These are phyloP conservation scores for Eidolon helvum DNA, from an alignment of 2,113 vertebrate species.

Conservation along the genomic window DNA sequence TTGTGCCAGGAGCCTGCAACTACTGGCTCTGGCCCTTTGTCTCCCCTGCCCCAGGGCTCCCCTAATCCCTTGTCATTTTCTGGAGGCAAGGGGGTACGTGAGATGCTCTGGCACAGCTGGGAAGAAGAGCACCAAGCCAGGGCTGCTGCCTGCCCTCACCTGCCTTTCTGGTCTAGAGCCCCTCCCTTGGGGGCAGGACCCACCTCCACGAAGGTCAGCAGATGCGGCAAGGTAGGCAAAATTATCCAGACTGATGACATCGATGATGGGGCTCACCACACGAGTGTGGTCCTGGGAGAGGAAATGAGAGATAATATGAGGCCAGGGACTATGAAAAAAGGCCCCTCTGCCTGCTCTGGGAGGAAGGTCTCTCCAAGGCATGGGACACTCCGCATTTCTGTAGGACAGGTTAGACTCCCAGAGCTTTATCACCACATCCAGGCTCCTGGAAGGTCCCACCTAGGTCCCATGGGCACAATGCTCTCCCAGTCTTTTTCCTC, in stretches of 20 bases:
- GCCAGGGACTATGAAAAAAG: not conserved
- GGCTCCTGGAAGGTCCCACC: not conserved
- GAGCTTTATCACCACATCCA: not conserved
- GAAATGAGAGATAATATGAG: not conserved
- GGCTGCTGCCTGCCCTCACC: not conserved
- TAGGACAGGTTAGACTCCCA: not conserved
- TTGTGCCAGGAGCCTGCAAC: not conserved
- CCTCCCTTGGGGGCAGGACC: constrained; percentile 61
- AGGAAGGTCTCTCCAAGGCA: not conserved
- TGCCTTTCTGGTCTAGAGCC: not conserved
- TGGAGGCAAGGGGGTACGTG: not conserved
- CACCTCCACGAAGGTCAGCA: constrained; percentile 97
- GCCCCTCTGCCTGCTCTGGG: not conserved
- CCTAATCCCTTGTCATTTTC: not conserved
- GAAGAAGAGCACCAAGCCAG: not conserved
- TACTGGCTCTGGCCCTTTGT: not conserved
- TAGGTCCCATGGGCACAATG: fast-evolving
- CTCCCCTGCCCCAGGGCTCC: not conserved
- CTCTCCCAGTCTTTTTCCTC: not conserved
- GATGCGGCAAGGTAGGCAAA: constrained; percentile 98
- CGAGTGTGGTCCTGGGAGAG: constrained; percentile 92
- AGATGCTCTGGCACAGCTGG: not conserved
- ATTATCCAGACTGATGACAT: constrained; percentile 99
- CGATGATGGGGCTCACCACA: constrained; percentile 98
- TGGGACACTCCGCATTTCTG: not conserved